These are phyloP conservation scores for Philonicus albiceps DNA, from an alignment of 2,888 invertebrate species.

Conservation along the genomic window DNA sequence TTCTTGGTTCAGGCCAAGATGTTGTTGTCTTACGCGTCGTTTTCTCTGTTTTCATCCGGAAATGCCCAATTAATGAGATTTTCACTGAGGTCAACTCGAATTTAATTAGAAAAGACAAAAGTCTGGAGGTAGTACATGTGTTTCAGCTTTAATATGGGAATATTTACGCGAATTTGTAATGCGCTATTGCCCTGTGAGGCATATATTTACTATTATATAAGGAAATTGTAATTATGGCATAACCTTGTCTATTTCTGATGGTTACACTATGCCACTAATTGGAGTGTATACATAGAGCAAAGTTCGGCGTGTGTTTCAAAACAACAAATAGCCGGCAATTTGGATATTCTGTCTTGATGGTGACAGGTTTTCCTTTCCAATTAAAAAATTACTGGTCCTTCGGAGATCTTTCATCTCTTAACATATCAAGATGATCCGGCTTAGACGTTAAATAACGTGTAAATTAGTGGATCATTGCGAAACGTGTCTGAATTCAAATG, in stretches of 20 bases:
- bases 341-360: neutral
- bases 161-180: slow-evolving; percentile 29
- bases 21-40: neutral
- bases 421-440: neutral
- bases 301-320: neutral
- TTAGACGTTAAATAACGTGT: neutral
- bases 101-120: slow-evolving; percentile 14
- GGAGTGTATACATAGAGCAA: neutral
- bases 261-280: slow-evolving; percentile 14
- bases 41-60: slow-evolving; percentile 52
- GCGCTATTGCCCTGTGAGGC: neutral
- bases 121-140: neutral
- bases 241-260: slow-evolving; percentile 42
- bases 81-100: slow-evolving; percentile 24
- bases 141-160: neutral
- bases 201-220: neutral
- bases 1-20: neutral
- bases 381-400: neutral
- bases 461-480: neutral
- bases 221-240: neutral
- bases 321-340: neutral
- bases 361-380: neutral
- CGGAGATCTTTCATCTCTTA: neutral
- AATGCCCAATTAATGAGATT: slow-evolving; percentile 55
- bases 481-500: too few relatives aligned